phyloP scores from a whole-genome alignment of 2,797 vertebrate species.

The Cephalopachus bancanus region DNA sequence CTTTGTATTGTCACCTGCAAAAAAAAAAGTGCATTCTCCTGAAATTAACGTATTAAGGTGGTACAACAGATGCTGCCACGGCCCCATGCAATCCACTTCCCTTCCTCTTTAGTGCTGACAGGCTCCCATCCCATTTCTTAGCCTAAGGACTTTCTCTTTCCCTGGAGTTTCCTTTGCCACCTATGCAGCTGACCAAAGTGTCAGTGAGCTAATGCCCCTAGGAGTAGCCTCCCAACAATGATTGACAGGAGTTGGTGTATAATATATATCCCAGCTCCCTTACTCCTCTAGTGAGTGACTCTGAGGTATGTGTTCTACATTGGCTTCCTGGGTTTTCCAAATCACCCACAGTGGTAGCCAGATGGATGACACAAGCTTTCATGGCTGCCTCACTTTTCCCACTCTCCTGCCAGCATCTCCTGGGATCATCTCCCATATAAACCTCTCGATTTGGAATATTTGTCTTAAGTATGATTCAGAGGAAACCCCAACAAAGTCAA shows the following conservation, averaged over 20 bases:
- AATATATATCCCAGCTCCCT: neutral
- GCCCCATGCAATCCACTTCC: fast-evolving
- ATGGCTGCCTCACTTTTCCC: too few species aligned
- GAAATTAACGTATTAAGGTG: neutral
- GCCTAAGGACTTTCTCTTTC: neutral
- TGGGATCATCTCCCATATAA: neutral
- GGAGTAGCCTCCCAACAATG: neutral
- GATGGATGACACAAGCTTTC: too few species aligned
- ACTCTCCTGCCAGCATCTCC: neutral
- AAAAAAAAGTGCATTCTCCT: neutral
- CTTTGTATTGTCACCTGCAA: neutral
- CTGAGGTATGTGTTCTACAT: neutral
- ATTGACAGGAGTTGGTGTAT: neutral
- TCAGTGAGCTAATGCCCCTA: neutral
- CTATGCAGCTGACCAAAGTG: neutral
- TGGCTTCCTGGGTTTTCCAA: neutral
- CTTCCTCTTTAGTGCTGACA: neutral
- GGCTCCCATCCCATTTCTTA: neutral
- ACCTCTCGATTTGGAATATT: neutral
- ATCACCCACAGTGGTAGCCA: neutral
- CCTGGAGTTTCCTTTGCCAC: neutral
- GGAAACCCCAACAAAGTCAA: too few species aligned
- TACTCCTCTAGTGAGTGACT: fast-evolving
- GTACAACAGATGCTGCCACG: fast-evolving
- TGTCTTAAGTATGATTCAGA: neutral